These are phyloP conservation scores for Drosophila mimica DNA, from an alignment of 2,888 invertebrate genomes.

Conservation along the genomic window DNA sequence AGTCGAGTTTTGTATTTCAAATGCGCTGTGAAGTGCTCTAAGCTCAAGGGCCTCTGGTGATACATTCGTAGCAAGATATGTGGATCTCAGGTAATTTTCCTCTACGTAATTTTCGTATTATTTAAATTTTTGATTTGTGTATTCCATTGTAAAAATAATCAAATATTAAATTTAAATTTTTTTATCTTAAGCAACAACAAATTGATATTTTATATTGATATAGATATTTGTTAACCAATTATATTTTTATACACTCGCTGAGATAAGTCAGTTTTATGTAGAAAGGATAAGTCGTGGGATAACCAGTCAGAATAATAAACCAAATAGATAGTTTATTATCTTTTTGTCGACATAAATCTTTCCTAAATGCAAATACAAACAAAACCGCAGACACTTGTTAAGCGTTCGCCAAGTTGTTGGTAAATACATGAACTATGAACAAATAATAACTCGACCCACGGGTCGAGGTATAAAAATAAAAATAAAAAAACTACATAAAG, in stretches of 20 bases:
- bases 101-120: background rate
- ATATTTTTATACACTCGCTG: background rate
- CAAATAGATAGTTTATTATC: conserved; percentile 19
- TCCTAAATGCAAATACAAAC: conserved; percentile 42
- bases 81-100: background rate
- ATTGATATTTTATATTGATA: background rate
- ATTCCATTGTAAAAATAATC: background rate
- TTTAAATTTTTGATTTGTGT: fast-evolving
- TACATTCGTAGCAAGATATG: background rate
- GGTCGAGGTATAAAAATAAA: conserved; percentile 9
- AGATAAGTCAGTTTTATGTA: background rate
- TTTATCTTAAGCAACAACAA: background rate
- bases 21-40: conserved; percentile 9
- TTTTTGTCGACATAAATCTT: conserved; percentile 17
- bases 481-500: conserved; percentile 31
- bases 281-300: conserved; percentile 19
- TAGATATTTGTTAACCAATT: background rate
- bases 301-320: conserved; percentile 22
- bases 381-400: conserved; percentile 64
- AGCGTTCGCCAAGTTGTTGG: conserved; percentile 57
- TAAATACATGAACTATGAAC: conserved; percentile 49
- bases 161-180: background rate
- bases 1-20: background rate
- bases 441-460: conserved; percentile 54
- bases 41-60: background rate